Evolutionary conservation across 2,797 vertebrate species (phyloP).

Genomic region (Microctenopoma lineatum): DNA sequence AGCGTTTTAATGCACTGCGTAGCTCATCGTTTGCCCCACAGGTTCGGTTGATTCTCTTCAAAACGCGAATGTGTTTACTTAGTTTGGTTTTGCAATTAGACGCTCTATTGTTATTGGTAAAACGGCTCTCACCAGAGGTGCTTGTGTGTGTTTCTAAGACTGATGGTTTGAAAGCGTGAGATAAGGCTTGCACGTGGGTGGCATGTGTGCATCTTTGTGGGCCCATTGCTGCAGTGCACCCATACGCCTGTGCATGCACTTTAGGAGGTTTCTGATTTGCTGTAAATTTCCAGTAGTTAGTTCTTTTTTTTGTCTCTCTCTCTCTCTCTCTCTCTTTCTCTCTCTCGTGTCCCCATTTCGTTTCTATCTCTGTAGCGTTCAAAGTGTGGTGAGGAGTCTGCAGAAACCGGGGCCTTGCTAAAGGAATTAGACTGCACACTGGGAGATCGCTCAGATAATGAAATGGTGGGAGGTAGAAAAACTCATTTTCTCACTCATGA

Average conservation of each 20-base stretch:
- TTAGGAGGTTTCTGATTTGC: constrained; percentile 54
- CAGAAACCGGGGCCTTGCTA: constrained; percentile 64
- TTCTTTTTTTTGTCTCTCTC: constrained; percentile 22
- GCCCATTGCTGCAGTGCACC: constrained; percentile 25
- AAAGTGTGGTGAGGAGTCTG: constrained; percentile 47
- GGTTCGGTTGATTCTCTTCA: constrained; percentile 41
- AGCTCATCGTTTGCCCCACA: constrained; percentile 18
- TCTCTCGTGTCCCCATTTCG: constrained; percentile 67
- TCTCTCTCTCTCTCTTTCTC: constrained; percentile 7
- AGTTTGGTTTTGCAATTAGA: constrained; percentile 54
- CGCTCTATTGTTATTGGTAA: constrained; percentile 47
- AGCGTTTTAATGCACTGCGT: constrained; percentile 13
- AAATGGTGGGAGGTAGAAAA: constrained; percentile 82
- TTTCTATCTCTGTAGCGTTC: constrained; percentile 58
- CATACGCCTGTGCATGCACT: constrained; percentile 6
- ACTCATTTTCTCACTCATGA: constrained; percentile 77
- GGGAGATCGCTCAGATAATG: constrained; percentile 81
- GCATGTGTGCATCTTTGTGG: constrained; percentile 35
- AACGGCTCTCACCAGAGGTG: constrained; percentile 31
- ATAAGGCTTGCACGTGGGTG: constrained; percentile 48
- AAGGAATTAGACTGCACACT: constrained; percentile 75
- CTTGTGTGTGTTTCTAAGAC: constrained; percentile 27
- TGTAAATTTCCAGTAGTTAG: constrained; percentile 52
- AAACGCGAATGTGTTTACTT: constrained; percentile 48
- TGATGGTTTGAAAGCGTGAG: constrained; percentile 40